Evolutionary conservation across 2,113 vertebrate genomes (phyloP).

Genomic region (Apodemus speciosus): DNA sequence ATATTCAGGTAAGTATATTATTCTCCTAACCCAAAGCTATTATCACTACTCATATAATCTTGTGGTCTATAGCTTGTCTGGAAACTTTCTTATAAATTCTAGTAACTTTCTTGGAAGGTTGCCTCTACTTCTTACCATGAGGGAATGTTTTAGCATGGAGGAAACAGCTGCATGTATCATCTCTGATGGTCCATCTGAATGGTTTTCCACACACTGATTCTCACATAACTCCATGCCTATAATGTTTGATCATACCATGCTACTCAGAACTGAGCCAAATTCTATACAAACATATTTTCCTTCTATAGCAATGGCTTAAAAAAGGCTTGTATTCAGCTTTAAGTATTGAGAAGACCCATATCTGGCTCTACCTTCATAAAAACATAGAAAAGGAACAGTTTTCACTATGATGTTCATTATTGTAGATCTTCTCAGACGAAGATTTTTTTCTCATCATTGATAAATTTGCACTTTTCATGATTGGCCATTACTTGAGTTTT

Average conservation of each 20-base stretch:
- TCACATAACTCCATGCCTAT: too few species aligned
- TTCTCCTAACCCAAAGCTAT: background rate
- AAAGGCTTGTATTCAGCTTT: background rate
- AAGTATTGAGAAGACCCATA: background rate
- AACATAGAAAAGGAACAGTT: background rate
- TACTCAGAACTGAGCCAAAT: background rate
- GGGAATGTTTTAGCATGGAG: background rate
- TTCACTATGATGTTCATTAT: background rate
- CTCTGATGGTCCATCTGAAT: background rate
- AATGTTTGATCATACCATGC: background rate
- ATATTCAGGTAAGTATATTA: background rate
- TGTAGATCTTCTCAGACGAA: background rate
- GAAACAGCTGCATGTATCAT: accelerated
- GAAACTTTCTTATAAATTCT: background rate
- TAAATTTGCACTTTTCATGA: background rate
- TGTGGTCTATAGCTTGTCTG: background rate
- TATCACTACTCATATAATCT: background rate
- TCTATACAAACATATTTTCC: background rate
- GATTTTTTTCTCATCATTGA: background rate
- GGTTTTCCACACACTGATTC: background rate
- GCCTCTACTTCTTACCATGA: background rate
- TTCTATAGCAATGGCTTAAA: background rate
- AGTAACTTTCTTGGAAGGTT: background rate
- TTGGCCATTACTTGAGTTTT: background rate
- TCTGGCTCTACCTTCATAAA: background rate